These are phyloP conservation scores for Phengaris alcon DNA, from an alignment of 2,888 invertebrate species.

Conservation along the genomic window DNA sequence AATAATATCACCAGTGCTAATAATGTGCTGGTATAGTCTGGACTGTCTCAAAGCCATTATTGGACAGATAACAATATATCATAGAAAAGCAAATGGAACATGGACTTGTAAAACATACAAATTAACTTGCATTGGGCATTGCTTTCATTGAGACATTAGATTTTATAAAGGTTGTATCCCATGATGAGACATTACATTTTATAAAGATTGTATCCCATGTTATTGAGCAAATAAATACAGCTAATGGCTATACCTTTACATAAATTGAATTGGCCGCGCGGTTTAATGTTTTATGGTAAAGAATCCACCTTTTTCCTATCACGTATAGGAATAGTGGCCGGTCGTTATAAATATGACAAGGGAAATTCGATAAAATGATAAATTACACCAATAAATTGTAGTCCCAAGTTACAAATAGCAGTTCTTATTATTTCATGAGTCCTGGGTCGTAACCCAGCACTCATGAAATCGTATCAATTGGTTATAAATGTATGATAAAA, in stretches of 20 bases:
- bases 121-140: too few relatives aligned
- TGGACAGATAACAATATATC: too few relatives aligned
- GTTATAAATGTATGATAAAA: constrained; percentile 54
- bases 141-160: too few relatives aligned
- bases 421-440: constrained; percentile 44
- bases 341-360: constrained; percentile 41
- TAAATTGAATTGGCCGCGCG: background rate
- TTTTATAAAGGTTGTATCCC: background rate
- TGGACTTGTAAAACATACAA: too few relatives aligned
- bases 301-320: constrained; percentile 4
- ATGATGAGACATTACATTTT: background rate
- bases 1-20: too few relatives aligned
- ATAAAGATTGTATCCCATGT: background rate
- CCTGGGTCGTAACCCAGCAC: constrained; percentile 44
- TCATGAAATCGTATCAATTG: constrained; percentile 70
- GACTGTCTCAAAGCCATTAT: too few relatives aligned
- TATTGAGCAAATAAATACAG: background rate
- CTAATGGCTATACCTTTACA: background rate
- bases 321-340: constrained; percentile 19
- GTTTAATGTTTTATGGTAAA: background rate
- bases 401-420: constrained; percentile 63
- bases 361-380: constrained; percentile 65
- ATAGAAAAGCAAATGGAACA: too few relatives aligned
- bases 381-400: constrained; percentile 68
- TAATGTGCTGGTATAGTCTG: too few relatives aligned